phyloP scores from a whole-genome alignment of 2,113 vertebrate species.

The Thunnus thynnus region DNA sequence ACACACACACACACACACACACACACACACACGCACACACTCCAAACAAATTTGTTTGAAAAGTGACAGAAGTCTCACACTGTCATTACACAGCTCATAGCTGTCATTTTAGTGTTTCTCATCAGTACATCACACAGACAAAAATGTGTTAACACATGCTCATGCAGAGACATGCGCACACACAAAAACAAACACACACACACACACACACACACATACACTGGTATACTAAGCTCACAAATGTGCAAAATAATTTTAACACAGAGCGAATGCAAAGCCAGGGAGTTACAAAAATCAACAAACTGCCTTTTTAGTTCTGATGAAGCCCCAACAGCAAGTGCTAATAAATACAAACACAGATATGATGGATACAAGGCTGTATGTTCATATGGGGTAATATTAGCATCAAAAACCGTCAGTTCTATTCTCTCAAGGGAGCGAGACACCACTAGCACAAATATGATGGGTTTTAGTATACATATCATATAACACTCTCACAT shows the following conservation, averaged over 20 bases:
- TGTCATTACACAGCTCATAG: slow-evolving; percentile 76
- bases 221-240: slow-evolving; percentile 53
- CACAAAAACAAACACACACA: slow-evolving; percentile 9
- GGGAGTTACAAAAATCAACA: slow-evolving; percentile 65
- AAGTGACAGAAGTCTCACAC: slow-evolving; percentile 79
- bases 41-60: slow-evolving; percentile 75
- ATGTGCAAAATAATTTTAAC: slow-evolving; percentile 58
- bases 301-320: slow-evolving; percentile 74
- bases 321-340: slow-evolving; percentile 65
- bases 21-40: slow-evolving; percentile 24
- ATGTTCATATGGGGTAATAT: slow-evolving; percentile 73
- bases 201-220: slow-evolving; percentile 5
- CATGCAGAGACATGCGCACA: neutral
- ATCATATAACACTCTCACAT: slow-evolving; percentile 46
- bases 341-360: slow-evolving; percentile 79
- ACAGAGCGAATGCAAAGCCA: slow-evolving; percentile 61
- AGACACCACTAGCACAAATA: slow-evolving; percentile 37
- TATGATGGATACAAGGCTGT: slow-evolving; percentile 61
- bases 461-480: slow-evolving; percentile 55
- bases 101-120: slow-evolving; percentile 77
- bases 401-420: slow-evolving; percentile 67
- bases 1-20: slow-evolving; percentile 31
- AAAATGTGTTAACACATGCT: slow-evolving; percentile 49
- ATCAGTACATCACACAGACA: slow-evolving; percentile 76
- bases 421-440: slow-evolving; percentile 56